Base-by-base conservation (phyloP, 2,797 vertebrate genomes). In the Lates japonicus region DNA sequence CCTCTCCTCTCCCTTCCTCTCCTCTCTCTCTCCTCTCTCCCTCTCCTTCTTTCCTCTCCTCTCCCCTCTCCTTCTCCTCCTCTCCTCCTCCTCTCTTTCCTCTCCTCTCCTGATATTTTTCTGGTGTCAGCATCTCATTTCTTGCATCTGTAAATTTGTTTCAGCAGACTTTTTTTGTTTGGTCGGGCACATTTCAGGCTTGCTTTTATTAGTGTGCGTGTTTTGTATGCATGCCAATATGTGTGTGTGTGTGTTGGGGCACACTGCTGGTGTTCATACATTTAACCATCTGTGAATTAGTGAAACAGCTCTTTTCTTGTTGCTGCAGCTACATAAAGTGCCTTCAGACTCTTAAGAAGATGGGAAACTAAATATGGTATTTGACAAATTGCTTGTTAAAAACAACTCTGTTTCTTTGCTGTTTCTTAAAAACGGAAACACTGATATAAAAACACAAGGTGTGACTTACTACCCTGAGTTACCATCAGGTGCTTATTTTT, bases 261-360 rank as follows among this genome's bases (percentile, higher is more conserved):
- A 39, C 67, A 48, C 67, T 51, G 46, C 41, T 67, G 51, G n/a
- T 65, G 42, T 37, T 85, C 59, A 41, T 61, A 49, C 75, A 70
- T 81, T 72, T 31, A 70, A n/a, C 67, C 70, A 54, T 82, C 76
- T 80, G 74, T 74, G 48, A 51, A 66, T 83, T 14, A 70, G 58
- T 44, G 33, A 58, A 73, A 74, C 48, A 9, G 4, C 14, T 71
- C n/a, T 51, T 70, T 74, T 68, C 20, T 63, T 46, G 75, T n/a
- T 31, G 42, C 52, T 14, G 62, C 60, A 29, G 64, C 55, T 42
- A 25, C 64, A 58, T n/a, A 80, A 76, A 63, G 16, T 3, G 0
- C 8, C 7, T 64, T 54, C 42, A 42, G 35, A 54, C 33, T 59
- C n/a, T 13, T 31, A n/a, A 29, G 52, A 33, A 44, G 57, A 37